Percentiles rank a stretch among this genome's conserved stretches.
Conservation (phyloP, 23 tunicate genomes). For the Oikopleura albicans region DNA sequence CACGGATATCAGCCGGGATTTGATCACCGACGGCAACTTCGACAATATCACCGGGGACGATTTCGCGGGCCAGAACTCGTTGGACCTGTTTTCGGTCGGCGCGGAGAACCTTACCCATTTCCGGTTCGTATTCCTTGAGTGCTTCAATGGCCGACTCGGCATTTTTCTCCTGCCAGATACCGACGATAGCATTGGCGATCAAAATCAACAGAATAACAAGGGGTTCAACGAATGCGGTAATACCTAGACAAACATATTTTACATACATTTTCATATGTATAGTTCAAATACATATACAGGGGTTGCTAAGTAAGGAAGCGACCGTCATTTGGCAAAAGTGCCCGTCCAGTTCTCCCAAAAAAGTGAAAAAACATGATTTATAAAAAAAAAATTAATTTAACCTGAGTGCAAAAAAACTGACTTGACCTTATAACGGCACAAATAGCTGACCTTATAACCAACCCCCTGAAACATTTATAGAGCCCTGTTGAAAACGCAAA, state of each 20-base stretch:
- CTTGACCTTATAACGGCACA: no score
- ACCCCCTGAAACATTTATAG: no score
- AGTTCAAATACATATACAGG: no score
- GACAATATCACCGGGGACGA: slow-evolving; percentile 97
- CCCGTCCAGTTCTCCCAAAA: no score
- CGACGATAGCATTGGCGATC: slow-evolving; percentile 82
- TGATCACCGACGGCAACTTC: slow-evolving; percentile 98
- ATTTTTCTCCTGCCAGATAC: slow-evolving; percentile 95
- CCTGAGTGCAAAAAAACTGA: no score
- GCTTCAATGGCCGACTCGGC: slow-evolving; percentile 99
- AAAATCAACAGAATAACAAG: slow-evolving; percentile 70
- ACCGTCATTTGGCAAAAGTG: no score
- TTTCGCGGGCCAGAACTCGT: slow-evolving; percentile 49
- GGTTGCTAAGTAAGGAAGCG: no score
- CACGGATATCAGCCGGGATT: slow-evolving; percentile 88
- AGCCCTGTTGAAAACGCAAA: no score
- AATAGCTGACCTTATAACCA: no score
- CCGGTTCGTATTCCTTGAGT: slow-evolving; percentile 97
- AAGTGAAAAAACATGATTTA: no score
- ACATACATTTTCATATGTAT: no score
- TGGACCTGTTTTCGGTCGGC: slow-evolving; percentile 75
- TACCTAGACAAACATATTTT: slow-evolving; percentile 11
- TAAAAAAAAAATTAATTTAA: no score
- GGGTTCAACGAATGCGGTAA: slow-evolving; percentile 96
- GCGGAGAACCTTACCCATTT: slow-evolving; percentile 88